Evolutionary conservation across 2,888 invertebrate genomes (phyloP).

Genomic region (Drosophila hawaiiensis): DNA sequence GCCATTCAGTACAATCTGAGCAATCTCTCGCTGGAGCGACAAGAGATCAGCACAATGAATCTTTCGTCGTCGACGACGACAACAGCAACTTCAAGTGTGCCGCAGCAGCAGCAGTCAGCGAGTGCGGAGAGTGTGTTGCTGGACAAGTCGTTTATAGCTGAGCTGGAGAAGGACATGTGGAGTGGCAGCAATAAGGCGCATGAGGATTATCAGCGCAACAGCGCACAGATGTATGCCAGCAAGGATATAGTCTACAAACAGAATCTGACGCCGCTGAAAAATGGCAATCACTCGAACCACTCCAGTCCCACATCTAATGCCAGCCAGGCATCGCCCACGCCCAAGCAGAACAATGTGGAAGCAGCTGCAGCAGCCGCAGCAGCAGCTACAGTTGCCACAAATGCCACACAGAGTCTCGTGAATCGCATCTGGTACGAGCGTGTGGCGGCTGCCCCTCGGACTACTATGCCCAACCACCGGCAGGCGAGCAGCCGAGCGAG

Average conservation of each 20-base stretch:
- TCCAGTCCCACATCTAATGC: constrained; percentile 68
- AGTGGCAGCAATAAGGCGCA: constrained; percentile 78
- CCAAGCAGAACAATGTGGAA: constrained; percentile 82
- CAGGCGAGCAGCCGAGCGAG: constrained; percentile 57
- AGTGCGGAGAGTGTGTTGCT: constrained; percentile 85
- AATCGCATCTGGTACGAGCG: constrained; percentile 86
- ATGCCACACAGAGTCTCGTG: constrained; percentile 84
- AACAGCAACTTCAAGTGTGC: not conserved
- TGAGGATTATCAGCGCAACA: constrained; percentile 84
- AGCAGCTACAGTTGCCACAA: constrained; percentile 33
- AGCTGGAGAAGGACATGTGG: constrained; percentile 88
- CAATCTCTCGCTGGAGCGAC: constrained; percentile 77
- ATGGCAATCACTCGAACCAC: constrained; percentile 55
- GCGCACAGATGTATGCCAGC: constrained; percentile 81
- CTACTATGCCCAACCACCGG: constrained; percentile 80
- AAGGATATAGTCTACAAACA: constrained; percentile 83
- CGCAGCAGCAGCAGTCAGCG: constrained; percentile 60
- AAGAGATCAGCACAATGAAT: constrained; percentile 18
- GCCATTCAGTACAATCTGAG: constrained; percentile 80
- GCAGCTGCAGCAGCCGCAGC: constrained; percentile 50
- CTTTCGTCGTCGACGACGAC: not conserved
- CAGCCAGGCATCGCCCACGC: constrained; percentile 54
- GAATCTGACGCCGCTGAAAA: constrained; percentile 82
- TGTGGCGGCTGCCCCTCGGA: constrained; percentile 75
- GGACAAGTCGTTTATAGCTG: constrained; percentile 88